Evolutionary conservation across 2,113 vertebrate genomes (phyloP).

Genomic region (Puffinus mauretanicus): DNA sequence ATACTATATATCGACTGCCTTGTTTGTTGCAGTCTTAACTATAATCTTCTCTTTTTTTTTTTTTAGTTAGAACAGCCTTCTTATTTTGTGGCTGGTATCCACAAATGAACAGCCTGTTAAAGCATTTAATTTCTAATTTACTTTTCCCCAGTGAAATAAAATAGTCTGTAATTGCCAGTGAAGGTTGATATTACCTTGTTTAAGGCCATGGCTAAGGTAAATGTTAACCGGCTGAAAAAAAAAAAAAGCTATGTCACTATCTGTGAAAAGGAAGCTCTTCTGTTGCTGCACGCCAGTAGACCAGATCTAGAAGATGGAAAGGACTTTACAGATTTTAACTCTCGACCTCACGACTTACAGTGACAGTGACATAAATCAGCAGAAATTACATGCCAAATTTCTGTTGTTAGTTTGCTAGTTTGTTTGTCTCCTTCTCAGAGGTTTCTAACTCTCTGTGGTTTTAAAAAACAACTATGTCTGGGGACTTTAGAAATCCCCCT

Average conservation of each 20-base stretch:
- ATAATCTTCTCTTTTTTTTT: too few relatives aligned
- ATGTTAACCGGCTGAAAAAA: background rate
- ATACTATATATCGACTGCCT: background rate
- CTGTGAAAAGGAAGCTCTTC: background rate
- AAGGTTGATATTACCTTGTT: background rate
- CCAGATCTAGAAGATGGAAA: background rate
- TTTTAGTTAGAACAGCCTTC: background rate
- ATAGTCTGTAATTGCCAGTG: background rate
- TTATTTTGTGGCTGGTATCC: background rate
- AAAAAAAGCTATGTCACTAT: background rate
- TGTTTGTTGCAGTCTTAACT: background rate
- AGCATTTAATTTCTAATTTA: background rate
- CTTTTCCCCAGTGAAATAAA: background rate
- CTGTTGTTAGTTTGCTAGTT: background rate
- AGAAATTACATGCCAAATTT: background rate
- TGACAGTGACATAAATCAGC: background rate
- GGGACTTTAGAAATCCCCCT: background rate
- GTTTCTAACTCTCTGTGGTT: background rate
- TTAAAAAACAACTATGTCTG: background rate
- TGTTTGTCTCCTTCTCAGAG: background rate
- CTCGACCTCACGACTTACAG: background rate
- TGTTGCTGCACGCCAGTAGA: background rate
- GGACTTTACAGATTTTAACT: background rate
- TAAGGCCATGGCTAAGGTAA: background rate
- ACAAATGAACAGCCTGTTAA: background rate